Base-by-base conservation (phyloP, 2,113 vertebrate genomes). In the Mungos mungo region DNA sequence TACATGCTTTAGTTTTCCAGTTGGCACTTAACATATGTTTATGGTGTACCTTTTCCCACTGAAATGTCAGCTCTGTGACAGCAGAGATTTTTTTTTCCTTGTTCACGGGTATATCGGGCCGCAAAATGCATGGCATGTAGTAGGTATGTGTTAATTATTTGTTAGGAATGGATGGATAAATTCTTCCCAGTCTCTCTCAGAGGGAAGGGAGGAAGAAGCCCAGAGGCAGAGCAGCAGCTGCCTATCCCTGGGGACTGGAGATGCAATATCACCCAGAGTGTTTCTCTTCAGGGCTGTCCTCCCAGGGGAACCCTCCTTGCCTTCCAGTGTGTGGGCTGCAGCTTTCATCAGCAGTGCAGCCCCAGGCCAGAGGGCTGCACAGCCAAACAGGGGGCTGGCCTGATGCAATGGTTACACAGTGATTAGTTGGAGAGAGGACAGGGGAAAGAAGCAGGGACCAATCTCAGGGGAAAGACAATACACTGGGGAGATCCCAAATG, bases 321-420 rank as follows among this genome's bases (percentile, higher is more conserved):
- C 94, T 98, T 97, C 95, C 93, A 96, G 86, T 81, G 92, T 66
- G 83, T 96, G 96, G 85, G 97, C 93, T 68, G 7, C 27, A 21
- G 71, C 98, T 98, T 98, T 98, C 98, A 97, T 98, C 98, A 98
- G 97, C 98, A 97, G 95, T 50, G 77, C n/a, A 85, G 88, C 81
- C 52, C 88, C 60, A 92, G 93, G 69, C 94, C 92, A 97, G 95
- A 97, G 92, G 92, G 74, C 90, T 94, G 38, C 71, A 97, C 57
- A 95, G 96, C 81, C 93, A 97, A 97, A 93, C 86, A 88, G 94
- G 96, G 98, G 98, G 97, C 97, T 86, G 88, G 90, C 97, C 97
- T 98, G 98, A 98, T 81, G 98, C 98, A 98, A 98, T 76, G 92
- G 93, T 98, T 98, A 97, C 97, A 88, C 63, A 83, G 50, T 89